Percentiles rank a stretch among this genome's conserved stretches.
These are phyloP conservation scores for Camarhynchus parvulus DNA, from an alignment of 2,113 vertebrate species.

Conservation along the genomic window DNA sequence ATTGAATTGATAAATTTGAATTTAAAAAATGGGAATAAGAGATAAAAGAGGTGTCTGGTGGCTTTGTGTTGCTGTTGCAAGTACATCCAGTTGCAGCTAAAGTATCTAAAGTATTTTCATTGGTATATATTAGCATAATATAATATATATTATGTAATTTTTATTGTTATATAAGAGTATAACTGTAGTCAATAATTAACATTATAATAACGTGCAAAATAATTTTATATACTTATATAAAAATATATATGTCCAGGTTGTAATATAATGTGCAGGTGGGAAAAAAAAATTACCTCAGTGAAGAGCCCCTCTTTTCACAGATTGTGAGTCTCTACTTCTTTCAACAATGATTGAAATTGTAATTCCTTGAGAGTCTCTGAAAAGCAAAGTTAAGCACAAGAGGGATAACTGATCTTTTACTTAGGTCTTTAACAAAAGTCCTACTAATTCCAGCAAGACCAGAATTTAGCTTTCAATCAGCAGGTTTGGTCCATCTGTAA, in stretches of 20 bases:
- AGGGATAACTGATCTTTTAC: background rate
- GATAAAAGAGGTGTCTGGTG: background rate
- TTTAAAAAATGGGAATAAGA: background rate
- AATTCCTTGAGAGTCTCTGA: background rate
- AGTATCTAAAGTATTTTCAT: background rate
- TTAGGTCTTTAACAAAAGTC: background rate
- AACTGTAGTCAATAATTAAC: too few species aligned
- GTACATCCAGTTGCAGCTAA: background rate
- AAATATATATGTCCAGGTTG: background rate
- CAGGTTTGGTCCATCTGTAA: background rate
- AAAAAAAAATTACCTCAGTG: background rate
- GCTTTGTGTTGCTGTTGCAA: background rate
- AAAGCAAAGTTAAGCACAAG: background rate
- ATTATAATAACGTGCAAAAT: accelerated
- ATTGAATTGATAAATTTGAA: background rate
- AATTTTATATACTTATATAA: background rate
- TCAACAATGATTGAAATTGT: background rate
- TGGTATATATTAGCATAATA: background rate
- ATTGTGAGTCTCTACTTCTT: background rate
- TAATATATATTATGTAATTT: background rate
- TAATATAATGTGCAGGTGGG: background rate
- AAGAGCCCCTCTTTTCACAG: background rate
- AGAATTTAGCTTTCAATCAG: background rate
- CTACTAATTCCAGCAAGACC: background rate
- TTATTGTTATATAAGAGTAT: background rate